Evolutionary conservation across 2,113 vertebrate genomes (phyloP).

Genomic region (Octodon degus): DNA sequence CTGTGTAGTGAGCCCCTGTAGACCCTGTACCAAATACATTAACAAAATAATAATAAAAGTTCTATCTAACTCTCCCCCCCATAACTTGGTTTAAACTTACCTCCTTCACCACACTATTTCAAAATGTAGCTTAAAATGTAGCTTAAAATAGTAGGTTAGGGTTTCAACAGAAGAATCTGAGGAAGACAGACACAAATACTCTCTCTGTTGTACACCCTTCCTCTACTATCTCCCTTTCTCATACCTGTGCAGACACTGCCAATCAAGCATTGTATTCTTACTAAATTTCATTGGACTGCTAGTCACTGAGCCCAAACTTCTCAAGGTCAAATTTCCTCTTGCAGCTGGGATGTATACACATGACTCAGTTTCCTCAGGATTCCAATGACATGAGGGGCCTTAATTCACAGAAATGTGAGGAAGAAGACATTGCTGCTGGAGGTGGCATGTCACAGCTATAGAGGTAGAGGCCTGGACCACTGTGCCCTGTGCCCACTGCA

Average conservation of each 20-base stretch:
- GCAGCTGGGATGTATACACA: not conserved
- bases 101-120: not conserved
- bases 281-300: not conserved
- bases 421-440: not conserved
- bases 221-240: not conserved
- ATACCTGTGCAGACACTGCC: not conserved
- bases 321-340: slow-evolving; percentile 13
- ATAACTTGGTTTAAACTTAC: slow-evolving; percentile 21
- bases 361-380: not conserved
- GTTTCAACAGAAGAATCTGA: not conserved
- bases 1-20: too few relatives aligned
- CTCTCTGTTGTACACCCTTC: not conserved
- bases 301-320: not conserved
- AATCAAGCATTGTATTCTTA: not conserved
- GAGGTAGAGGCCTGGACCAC: not conserved
- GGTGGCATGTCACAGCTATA: not conserved
- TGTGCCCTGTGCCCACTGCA: not conserved
- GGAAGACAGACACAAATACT: not conserved
- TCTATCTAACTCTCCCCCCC: not conserved
- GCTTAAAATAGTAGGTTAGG: not conserved
- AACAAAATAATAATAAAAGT: not conserved
- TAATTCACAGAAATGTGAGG: not conserved
- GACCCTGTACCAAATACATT: not conserved
- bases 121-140: not conserved
- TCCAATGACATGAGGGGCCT: not conserved